A percentile compares a stretch with the other conserved stretches of the same genome.
phyloP scores from a whole-genome alignment of 2,797 vertebrate genomes.

The Phrynocephalus vlangalii region DNA sequence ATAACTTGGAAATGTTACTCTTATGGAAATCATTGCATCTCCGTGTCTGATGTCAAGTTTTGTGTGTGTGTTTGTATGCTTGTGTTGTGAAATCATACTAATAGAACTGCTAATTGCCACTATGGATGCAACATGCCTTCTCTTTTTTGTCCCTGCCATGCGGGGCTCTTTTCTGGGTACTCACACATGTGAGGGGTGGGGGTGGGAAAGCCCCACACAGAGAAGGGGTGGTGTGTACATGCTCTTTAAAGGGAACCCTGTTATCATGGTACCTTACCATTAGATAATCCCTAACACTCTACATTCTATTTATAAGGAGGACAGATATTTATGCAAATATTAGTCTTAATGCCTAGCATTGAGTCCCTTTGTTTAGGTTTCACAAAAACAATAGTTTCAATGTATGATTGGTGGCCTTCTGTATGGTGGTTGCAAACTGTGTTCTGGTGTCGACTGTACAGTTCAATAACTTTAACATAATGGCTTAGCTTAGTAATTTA shows the following conservation, averaged over 20 bases:
- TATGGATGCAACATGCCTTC: no score
- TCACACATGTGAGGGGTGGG: no score
- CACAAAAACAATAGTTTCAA: neutral
- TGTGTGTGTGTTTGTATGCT: no score
- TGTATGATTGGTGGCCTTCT: neutral
- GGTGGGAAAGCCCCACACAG: no score
- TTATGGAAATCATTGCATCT: neutral
- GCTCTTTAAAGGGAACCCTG: no score
- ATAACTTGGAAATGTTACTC: no score
- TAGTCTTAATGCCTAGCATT: neutral
- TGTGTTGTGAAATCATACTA: no score
- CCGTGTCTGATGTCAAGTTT: neutral
- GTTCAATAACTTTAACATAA: neutral
- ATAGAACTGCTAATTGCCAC: neutral
- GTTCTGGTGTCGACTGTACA: neutral
- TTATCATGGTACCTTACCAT: neutral
- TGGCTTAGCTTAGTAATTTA: neutral
- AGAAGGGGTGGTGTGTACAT: no score
- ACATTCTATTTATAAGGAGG: neutral
- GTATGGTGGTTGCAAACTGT: neutral
- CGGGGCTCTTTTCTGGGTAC: no score
- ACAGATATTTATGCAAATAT: no score
- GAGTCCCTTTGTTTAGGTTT: neutral
- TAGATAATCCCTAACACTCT: neutral
- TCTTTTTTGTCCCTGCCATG: no score